Evolutionary conservation across 1,140 invertebrate species (phyloP), one percentile per base, ranked within the genome.

Genomic region (Sarcophaga peregrina): DNA sequence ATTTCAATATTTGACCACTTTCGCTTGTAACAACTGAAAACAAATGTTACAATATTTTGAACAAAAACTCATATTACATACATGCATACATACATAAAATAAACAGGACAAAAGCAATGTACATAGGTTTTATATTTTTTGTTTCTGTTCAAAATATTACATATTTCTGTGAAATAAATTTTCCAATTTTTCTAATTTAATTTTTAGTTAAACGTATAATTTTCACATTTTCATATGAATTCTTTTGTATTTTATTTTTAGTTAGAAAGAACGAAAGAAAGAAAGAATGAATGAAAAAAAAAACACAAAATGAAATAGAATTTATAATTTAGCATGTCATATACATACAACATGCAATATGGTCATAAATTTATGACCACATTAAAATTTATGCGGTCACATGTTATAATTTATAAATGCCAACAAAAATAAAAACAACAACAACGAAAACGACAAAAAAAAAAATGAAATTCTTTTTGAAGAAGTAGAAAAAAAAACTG

Each of bases 181-280:
- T 58, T 58, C 13, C 54, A 58, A n/a, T 58, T 58, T 58, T 58
- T 58, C 54, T 58, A 58, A 58, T 58, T 58, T 15, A 58, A 58
- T 58, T 37, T 58, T 58, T 58, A 11, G 54, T 13, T 13, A 58
- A 58, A 58, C n/a, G n/a, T 58, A 52, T 52, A 52, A 58, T 13
- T 58, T 58, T 11, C 54, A 58, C 54, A 58, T 58, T 58, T 58
- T 10, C n/a, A 37, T 37, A 37, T 4, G 25, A 37, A 37, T 37
- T 37, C 25, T 37, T 37, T 37, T 37, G 25, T 37, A 37, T 37
- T 37, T 37, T 37, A 4, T 37, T 37, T 37, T 37, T 37, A 37
- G 25, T 37, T 37, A 37, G 25, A 37, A 37, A 37, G 25, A 37
- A 37, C 25, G 25, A 37, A 37, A 37, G 25, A 37, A n/a, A n/a